phyloP scores from a whole-genome alignment of 2,888 invertebrate genomes.

The Cynaeus angustus region DNA sequence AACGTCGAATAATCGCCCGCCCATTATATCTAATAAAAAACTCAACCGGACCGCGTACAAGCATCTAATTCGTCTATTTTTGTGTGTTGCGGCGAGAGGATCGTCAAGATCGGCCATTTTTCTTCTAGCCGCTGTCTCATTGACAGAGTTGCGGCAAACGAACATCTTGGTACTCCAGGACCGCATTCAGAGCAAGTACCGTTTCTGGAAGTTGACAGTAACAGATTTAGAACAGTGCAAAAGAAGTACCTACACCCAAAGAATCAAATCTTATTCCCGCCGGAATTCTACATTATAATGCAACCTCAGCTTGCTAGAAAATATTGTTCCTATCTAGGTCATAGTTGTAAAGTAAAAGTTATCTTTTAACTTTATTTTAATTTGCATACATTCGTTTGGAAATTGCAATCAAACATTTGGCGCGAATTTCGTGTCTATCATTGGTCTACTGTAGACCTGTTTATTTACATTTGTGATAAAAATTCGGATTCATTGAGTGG shows the following conservation, averaged over 20 bases:
- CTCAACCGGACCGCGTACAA: slow-evolving; percentile 37
- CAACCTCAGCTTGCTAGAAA: slow-evolving; percentile 8
- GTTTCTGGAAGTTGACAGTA: too few species aligned
- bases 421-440: too few species aligned
- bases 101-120: slow-evolving; percentile 26
- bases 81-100: slow-evolving; percentile 6
- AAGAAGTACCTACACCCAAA: too few species aligned
- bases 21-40: slow-evolving; percentile 48
- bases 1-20: slow-evolving; percentile 43
- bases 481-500: neutral
- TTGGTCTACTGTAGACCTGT: neutral
- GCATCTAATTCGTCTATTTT: slow-evolving; percentile 48
- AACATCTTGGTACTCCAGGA: neutral
- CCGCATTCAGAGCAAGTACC: neutral
- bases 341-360: slow-evolving; percentile 58
- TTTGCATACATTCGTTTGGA: slow-evolving; percentile 48
- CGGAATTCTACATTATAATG: neutral
- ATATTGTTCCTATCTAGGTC: slow-evolving; percentile 56
- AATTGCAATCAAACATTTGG: neutral
- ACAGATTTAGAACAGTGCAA: too few species aligned
- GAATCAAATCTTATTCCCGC: too few species aligned
- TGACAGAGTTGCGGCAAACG: slow-evolving; percentile 25
- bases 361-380: slow-evolving; percentile 53
- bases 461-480: neutral
- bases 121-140: slow-evolving; percentile 12